A percentile compares a stretch with the other conserved stretches of the same genome.
Evolutionary conservation across 2,797 vertebrate species (phyloP).

Genomic region (Alauda arvensis): DNA sequence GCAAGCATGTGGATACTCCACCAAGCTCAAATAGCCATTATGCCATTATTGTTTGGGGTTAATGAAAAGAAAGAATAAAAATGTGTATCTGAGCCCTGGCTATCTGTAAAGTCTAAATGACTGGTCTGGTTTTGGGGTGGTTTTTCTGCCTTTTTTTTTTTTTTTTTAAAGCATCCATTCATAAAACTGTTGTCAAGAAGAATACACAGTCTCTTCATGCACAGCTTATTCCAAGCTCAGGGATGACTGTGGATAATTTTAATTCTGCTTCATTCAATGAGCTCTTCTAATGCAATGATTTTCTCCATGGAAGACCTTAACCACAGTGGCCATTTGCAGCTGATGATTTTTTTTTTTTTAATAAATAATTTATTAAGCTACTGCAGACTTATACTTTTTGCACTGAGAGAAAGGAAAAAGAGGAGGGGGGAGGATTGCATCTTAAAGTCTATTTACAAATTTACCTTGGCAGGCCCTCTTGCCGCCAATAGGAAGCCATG

Average conservation of each 20-base stretch:
- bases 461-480: slow-evolving; percentile 84
- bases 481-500: slow-evolving; percentile 83
- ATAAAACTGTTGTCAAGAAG: slow-evolving; percentile 23
- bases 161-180: not conserved
- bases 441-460: slow-evolving; percentile 89
- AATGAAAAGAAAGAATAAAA: slow-evolving; percentile 36
- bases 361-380: slow-evolving; percentile 78
- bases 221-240: slow-evolving; percentile 24
- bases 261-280: slow-evolving; percentile 46
- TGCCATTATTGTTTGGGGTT: slow-evolving; percentile 28
- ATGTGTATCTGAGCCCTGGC: not conserved
- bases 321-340: slow-evolving; percentile 63
- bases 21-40: slow-evolving; percentile 42
- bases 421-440: slow-evolving; percentile 66
- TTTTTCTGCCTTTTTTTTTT: not conserved
- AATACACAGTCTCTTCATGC: not conserved
- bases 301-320: slow-evolving; percentile 69
- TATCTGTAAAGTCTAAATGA: not conserved
- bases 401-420: slow-evolving; percentile 33
- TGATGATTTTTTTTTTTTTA: slow-evolving; percentile 42
- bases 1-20: slow-evolving; percentile 37
- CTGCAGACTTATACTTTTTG: slow-evolving; percentile 64
- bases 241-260: slow-evolving; percentile 34
- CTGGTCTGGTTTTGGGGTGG: not conserved
- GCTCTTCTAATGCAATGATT: slow-evolving; percentile 58